Percentiles rank a stretch among this genome's conserved stretches.
Evolutionary conservation across 53 echinoderm and acorn worm genomes (phyloP).

Genomic region (Mesocentrotus franciscanus): DNA sequence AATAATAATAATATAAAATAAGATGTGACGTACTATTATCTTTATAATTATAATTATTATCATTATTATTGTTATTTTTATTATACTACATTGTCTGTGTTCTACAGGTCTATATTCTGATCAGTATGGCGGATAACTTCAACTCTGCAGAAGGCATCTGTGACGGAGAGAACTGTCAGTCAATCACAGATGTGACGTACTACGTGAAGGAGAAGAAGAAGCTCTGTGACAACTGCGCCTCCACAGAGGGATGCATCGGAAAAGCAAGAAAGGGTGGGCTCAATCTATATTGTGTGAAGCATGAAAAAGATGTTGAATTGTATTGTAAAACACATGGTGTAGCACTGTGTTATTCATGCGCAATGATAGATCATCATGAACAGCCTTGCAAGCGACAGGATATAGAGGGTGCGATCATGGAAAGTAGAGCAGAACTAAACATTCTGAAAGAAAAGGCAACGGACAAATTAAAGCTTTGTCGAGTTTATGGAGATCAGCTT

Average conservation of each 20-base stretch:
- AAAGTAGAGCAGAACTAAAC: too few relatives aligned
- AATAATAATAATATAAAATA: too few relatives aligned
- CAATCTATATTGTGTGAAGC: conserved; percentile 5
- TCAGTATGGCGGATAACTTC: not conserved
- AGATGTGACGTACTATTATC: too few relatives aligned
- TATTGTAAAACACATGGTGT: not conserved
- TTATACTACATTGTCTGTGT: not conserved
- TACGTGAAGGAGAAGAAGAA: conserved; percentile 28
- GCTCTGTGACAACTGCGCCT: too few relatives aligned
- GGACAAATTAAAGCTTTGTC: too few relatives aligned
- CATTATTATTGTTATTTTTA: too few relatives aligned
- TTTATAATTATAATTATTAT: too few relatives aligned
- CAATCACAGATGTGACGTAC: not conserved
- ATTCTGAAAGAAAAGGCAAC: too few relatives aligned
- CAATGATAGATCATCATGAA: not conserved
- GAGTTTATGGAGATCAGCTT: too few relatives aligned
- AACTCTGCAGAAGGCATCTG: not conserved
- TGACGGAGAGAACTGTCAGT: not conserved
- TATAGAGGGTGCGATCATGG: too few relatives aligned
- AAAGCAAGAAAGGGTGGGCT: not conserved
- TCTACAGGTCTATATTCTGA: not conserved
- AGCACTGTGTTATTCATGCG: too few relatives aligned
- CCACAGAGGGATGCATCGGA: not conserved
- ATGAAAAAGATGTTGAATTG: not conserved
- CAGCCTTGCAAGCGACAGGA: not conserved